Percentiles rank a stretch among this genome's conserved stretches.
Evolutionary conservation across 2,113 vertebrate genomes (phyloP).

Genomic region (Alexandromys fortis): DNA sequence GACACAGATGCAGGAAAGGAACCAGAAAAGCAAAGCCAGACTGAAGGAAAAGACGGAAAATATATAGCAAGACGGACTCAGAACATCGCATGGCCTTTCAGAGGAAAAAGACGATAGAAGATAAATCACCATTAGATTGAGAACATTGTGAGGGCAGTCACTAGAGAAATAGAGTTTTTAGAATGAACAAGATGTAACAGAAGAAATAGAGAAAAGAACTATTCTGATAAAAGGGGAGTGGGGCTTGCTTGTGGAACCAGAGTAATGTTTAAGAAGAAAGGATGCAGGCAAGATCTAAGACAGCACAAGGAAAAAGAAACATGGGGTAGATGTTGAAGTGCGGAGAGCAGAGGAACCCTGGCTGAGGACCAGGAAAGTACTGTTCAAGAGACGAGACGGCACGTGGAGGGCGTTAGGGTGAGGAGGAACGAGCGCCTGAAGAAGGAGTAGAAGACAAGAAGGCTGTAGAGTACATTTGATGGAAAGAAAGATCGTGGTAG

Average conservation of each 20-base stretch:
- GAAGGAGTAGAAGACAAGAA: not conserved
- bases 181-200: not conserved
- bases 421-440: not conserved
- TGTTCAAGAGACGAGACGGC: not conserved
- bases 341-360: not conserved
- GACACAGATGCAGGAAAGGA: conserved; percentile 1
- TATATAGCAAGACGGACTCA: conserved; percentile 33
- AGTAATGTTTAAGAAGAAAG: not conserved
- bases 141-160: not conserved
- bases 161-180: conserved; percentile 8
- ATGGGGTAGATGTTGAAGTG: not conserved
- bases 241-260: not conserved
- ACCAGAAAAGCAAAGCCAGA: conserved; percentile 15
- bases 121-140: conserved; percentile 5
- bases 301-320: not conserved
- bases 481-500: not conserved
- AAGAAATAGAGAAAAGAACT: not conserved
- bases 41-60: not conserved
- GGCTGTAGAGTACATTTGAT: not conserved
- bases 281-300: not conserved
- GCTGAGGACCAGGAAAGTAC: not conserved
- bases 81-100: not conserved
- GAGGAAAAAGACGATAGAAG: not conserved
- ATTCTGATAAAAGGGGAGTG: not conserved
- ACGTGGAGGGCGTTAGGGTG: not conserved